Evolutionary conservation across 2,113 vertebrate species (phyloP).

Genomic region (Regulus satrapa): DNA sequence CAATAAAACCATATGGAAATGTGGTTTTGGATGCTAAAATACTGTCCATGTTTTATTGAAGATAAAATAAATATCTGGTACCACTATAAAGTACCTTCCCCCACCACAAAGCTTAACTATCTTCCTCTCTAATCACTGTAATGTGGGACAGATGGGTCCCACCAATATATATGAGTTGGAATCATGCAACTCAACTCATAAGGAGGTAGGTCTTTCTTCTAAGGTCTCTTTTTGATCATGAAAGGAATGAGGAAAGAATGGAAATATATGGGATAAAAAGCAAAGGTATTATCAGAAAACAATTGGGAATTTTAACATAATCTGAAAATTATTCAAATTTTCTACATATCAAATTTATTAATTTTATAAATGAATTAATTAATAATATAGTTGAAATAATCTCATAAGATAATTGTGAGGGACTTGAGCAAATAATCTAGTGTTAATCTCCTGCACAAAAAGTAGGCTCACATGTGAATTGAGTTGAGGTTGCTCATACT

Average conservation of each 20-base stretch:
- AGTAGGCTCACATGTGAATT: neutral
- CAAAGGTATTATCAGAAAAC: neutral
- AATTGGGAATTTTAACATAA: neutral
- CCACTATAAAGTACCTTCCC: neutral
- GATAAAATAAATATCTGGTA: neutral
- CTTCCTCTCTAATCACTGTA: neutral
- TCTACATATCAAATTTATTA: neutral
- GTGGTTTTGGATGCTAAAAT: neutral
- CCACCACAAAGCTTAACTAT: neutral
- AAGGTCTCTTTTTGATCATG: neutral
- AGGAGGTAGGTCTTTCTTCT: neutral
- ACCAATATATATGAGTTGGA: neutral
- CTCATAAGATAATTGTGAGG: neutral
- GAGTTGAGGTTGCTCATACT: neutral
- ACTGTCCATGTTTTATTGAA: neutral
- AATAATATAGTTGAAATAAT: neutral
- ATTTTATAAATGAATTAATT: neutral
- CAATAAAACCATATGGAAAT: neutral
- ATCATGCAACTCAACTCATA: neutral
- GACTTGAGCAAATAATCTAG: neutral
- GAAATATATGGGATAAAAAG: neutral
- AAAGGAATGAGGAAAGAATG: neutral
- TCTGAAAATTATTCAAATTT: neutral
- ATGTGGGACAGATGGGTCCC: neutral
- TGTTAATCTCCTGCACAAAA: neutral